These are phyloP conservation scores for Ametastegia equiseti DNA, from an alignment of 2,888 invertebrate species.

Conservation along the genomic window DNA sequence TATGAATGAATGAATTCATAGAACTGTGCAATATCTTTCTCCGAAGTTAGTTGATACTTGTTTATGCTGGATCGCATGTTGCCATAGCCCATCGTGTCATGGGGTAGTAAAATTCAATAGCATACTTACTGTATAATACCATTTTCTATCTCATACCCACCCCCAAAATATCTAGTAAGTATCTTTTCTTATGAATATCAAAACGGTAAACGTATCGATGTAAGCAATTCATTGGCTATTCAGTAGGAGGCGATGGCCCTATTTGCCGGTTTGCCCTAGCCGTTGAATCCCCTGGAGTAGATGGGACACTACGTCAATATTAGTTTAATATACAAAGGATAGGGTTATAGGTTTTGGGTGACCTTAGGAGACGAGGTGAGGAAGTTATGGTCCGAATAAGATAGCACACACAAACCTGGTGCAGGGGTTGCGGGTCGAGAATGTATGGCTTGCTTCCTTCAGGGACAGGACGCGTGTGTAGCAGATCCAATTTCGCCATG, in stretches of 20 bases:
- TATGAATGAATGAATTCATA: background rate
- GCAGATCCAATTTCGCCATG: conserved; percentile 46
- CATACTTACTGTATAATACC: conserved; percentile 1
- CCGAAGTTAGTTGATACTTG: background rate
- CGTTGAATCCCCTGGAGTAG: conserved; percentile 53
- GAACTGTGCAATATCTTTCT: background rate
- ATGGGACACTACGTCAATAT: conserved; percentile 60
- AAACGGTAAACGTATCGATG: conserved; percentile 32
- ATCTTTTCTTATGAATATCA: conserved; percentile 34
- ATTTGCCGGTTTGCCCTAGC: conserved; percentile 44
- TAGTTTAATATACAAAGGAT: conserved; percentile 63
- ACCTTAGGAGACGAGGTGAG: conserved; percentile 27
- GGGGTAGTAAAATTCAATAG: conserved; percentile 20
- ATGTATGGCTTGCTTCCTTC: conserved; percentile 43
- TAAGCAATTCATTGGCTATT: conserved; percentile 41
- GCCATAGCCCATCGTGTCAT: background rate
- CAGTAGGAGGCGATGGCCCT: conserved; percentile 36
- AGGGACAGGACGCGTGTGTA: conserved; percentile 32
- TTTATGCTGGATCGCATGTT: background rate
- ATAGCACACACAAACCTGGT: conserved; percentile 29
- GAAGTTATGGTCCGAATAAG: conserved; percentile 41
- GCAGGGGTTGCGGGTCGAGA: conserved; percentile 27
- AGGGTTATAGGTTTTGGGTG: conserved; percentile 58
- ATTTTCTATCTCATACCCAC: background rate
- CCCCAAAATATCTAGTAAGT: conserved; percentile 27